These are phyloP conservation scores for Sebastes trivittatus DNA, from an alignment of 2,797 vertebrate species.

Conservation along the genomic window DNA sequence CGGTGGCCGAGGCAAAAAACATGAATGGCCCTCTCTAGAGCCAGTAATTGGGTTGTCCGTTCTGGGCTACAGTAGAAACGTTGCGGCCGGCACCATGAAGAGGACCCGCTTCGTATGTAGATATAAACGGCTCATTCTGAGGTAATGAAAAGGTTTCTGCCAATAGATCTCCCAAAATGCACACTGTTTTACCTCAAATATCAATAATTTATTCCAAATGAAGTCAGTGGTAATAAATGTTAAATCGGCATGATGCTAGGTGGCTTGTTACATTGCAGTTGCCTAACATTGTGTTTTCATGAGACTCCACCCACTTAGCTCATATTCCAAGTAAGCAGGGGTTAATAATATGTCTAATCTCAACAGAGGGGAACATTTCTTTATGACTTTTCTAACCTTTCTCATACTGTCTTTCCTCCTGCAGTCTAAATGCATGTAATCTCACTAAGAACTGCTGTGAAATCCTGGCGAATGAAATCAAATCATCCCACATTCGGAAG, in stretches of 20 bases:
- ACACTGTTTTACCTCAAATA: not conserved
- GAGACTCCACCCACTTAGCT: not conserved
- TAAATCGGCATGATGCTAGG: not conserved
- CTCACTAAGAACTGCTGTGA: constrained; percentile 61
- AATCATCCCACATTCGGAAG: constrained; percentile 50
- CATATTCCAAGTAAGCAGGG: not conserved
- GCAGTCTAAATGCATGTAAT: constrained; percentile 62
- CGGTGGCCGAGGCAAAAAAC: too few species aligned
- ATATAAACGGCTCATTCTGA: too few species aligned
- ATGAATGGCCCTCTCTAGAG: too few species aligned
- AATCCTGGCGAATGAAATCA: constrained; percentile 34
- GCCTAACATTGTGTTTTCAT: not conserved
- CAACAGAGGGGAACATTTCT: not conserved
- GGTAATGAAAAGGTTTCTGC: too few species aligned
- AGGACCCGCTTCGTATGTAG: too few species aligned
- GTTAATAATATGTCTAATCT: not conserved
- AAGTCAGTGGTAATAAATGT: not conserved
- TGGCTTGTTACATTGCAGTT: not conserved
- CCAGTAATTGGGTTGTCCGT: too few species aligned
- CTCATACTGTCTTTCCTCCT: not conserved
- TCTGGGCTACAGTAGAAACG: too few species aligned
- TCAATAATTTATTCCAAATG: not conserved
- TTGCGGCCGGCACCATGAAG: too few species aligned
- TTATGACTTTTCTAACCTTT: not conserved
- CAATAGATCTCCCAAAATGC: too few species aligned